Percentiles rank a stretch among this genome's conserved stretches.
Evolutionary conservation across 2,113 vertebrate species (phyloP).

Genomic region (Glareola pratincola): DNA sequence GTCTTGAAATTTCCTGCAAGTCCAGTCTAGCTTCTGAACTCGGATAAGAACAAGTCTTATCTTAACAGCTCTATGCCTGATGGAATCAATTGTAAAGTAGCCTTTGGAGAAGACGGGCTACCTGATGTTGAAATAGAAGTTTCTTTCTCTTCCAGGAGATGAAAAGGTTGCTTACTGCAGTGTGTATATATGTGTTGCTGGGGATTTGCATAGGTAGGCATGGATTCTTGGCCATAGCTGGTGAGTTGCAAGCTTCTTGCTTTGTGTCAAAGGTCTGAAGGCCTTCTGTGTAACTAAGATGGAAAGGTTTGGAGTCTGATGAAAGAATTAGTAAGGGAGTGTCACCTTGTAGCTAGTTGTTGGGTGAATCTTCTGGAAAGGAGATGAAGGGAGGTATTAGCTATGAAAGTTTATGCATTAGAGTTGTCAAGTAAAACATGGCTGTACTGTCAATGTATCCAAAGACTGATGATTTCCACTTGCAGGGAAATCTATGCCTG

Average conservation of each 20-base stretch:
- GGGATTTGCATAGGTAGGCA: not conserved
- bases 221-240: not conserved
- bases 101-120: not conserved
- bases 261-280: not conserved
- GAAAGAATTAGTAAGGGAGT: not conserved
- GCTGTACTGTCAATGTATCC: not conserved
- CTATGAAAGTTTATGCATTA: not conserved
- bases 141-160: not conserved
- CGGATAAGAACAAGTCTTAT: not conserved
- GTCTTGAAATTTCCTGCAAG: not conserved
- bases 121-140: not conserved
- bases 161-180: not conserved
- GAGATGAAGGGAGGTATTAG: not conserved
- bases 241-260: not conserved
- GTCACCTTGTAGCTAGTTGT: not conserved
- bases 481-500: not conserved
- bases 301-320: not conserved
- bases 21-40: not conserved
- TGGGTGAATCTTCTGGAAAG: not conserved
- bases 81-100: not conserved
- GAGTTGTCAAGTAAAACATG: not conserved
- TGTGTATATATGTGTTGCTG: not conserved
- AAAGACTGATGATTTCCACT: not conserved
- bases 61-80: not conserved
- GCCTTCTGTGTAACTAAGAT: not conserved